These are phyloP conservation scores for Acanthopagrus latus DNA, from an alignment of 2,797 vertebrate species.

Conservation along the genomic window DNA sequence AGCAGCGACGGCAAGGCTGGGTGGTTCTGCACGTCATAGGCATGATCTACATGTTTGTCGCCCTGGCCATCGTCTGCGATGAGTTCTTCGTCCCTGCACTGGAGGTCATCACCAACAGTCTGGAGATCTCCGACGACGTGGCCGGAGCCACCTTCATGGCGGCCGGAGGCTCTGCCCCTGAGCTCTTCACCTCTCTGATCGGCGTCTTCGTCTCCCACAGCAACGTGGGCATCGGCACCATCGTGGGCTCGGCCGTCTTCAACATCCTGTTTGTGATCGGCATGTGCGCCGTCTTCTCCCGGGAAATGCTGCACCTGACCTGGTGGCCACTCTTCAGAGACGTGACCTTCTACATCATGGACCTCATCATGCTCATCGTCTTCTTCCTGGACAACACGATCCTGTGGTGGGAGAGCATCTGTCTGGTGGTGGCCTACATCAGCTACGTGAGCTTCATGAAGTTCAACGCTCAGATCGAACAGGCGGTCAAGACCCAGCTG, in stretches of 20 bases:
- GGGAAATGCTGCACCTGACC: conserved; percentile 91
- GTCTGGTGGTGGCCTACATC: conserved; percentile 89
- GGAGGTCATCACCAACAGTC: conserved; percentile 89
- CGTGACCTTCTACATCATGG: conserved; percentile 92
- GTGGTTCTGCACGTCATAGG: conserved; percentile 89
- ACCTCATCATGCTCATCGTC: conserved; percentile 82
- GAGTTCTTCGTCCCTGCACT: conserved; percentile 94
- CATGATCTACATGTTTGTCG: conserved; percentile 93
- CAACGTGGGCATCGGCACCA: conserved; percentile 95
- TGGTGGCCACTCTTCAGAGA: conserved; percentile 97
- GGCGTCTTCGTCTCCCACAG: conserved; percentile 95
- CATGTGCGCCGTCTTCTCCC: conserved; percentile 93
- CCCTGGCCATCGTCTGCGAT: conserved; percentile 94
- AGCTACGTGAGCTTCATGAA: conserved; percentile 93
- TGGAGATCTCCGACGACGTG: conserved; percentile 93
- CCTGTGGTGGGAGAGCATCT: conserved; percentile 93
- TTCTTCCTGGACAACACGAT: conserved; percentile 85
- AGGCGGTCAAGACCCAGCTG: conserved; percentile 86
- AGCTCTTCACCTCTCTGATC: conserved; percentile 96
- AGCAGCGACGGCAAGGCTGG: conserved; percentile 90
- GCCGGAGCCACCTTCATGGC: conserved; percentile 97
- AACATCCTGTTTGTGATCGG: conserved; percentile 97
- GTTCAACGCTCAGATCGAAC: conserved; percentile 88
- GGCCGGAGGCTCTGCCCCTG: conserved; percentile 93
- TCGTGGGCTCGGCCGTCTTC: conserved; percentile 95